These are phyloP conservation scores for Pseudomugil gertrudae DNA, from an alignment of 2,797 vertebrate genomes.

Conservation along the genomic window DNA sequence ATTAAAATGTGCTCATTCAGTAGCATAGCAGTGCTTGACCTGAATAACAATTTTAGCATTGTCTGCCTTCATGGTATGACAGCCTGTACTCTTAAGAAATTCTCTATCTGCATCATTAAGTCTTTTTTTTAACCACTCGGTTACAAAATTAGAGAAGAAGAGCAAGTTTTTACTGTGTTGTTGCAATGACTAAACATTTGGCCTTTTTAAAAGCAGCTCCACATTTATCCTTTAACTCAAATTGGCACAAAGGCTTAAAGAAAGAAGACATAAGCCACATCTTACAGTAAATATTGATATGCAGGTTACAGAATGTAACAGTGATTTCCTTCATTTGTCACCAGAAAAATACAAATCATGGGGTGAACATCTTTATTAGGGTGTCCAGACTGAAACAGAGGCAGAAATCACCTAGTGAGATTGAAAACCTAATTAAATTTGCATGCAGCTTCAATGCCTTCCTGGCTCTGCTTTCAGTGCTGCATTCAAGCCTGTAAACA, in stretches of 20 bases:
- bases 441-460: slow-evolving; percentile 65
- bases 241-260: slow-evolving; percentile 1
- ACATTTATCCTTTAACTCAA: slow-evolving; percentile 8
- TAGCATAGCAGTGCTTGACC: slow-evolving; percentile 67
- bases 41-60: slow-evolving; percentile 75
- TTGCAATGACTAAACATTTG: slow-evolving; percentile 25
- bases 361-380: slow-evolving; percentile 63
- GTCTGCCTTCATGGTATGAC: slow-evolving; percentile 43
- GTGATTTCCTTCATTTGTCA: slow-evolving; percentile 41
- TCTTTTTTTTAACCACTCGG: slow-evolving; percentile 7
- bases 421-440: slow-evolving; percentile 78
- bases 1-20: slow-evolving; percentile 78
- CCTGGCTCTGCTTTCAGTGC: slow-evolving; percentile 52
- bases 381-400: slow-evolving; percentile 41
- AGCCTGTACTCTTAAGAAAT: slow-evolving; percentile 36
- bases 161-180: neutral
- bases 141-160: slow-evolving; percentile 11
- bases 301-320: slow-evolving; percentile 17
- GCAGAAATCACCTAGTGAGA: slow-evolving; percentile 60
- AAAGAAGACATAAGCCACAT: neutral
- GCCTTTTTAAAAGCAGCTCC: neutral
- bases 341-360: slow-evolving; percentile 48
- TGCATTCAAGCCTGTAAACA: slow-evolving; percentile 74
- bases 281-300: neutral
- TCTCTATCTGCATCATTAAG: slow-evolving; percentile 29